phyloP scores from a whole-genome alignment of 2,113 vertebrate species.

The Forbesichthys papilliferus region DNA sequence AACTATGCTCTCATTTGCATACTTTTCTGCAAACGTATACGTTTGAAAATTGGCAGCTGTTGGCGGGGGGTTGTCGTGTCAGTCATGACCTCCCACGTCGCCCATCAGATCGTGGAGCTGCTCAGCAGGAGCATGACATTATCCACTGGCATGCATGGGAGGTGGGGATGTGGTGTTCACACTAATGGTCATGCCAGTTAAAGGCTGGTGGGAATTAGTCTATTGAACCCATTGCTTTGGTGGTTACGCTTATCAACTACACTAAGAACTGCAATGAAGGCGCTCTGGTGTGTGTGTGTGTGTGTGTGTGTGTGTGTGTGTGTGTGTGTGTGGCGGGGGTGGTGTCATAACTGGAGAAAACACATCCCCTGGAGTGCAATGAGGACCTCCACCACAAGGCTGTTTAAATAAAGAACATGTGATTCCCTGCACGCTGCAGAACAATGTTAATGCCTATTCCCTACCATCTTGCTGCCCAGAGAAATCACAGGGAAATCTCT shows the following conservation, averaged over 20 bases:
- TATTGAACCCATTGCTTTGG: conserved; percentile 58
- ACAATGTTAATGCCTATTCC: background rate
- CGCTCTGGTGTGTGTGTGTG: conserved; percentile 6
- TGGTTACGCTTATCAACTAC: conserved; percentile 46
- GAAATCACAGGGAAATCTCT: too few relatives aligned
- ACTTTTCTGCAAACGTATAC: conserved; percentile 7
- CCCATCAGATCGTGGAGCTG: conserved; percentile 57
- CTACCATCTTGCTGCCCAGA: background rate
- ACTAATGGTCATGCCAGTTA: conserved; percentile 61
- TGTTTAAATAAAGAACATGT: background rate
- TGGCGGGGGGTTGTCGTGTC: conserved; percentile 31
- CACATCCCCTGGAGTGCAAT: background rate
- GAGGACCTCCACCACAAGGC: background rate
- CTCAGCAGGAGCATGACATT: conserved; percentile 57
- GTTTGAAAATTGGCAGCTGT: too few relatives aligned
- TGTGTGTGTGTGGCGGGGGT: background rate
- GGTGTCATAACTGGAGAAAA: conserved; percentile 11
- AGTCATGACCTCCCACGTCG: conserved; percentile 69
- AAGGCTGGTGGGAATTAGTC: conserved; percentile 64
- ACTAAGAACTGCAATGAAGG: conserved; percentile 35
- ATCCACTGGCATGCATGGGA: conserved; percentile 66
- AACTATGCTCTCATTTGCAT: conserved; percentile 16
- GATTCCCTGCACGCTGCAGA: background rate
- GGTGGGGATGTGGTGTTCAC: conserved; percentile 45
- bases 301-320: conserved; percentile 9